Base-by-base conservation (phyloP, 2,113 vertebrate genomes). In the Astatoreochromis straeleni region DNA sequence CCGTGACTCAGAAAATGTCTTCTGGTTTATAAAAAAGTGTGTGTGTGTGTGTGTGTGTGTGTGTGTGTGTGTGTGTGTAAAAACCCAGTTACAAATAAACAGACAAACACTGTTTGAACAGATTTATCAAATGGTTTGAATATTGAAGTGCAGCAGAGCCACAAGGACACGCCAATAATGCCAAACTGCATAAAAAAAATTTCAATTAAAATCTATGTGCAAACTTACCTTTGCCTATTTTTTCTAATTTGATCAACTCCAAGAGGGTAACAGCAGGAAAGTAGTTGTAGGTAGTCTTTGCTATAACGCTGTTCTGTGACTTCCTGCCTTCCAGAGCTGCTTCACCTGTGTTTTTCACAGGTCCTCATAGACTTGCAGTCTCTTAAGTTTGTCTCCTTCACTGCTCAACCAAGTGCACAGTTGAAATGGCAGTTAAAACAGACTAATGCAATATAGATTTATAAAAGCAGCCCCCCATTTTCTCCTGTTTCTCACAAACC, bases 381-480 rank as follows among this genome's bases (percentile, higher is more conserved):
- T 49, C 24, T 7, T 31, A 31, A 31, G 24, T 29, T 31, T n/a
- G 24, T 10, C 26, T 78, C 16, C 26, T 49, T 8, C 4, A 45
- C 70, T 29, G 42, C 24, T 78, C 42, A 11, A 19, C 10, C 16
- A 1, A 12, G 42, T 19, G 6, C 70, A 19, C 70, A 49, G 95
- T 96, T 91, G 91, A 95, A 93, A 95, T 89, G 88, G 93, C 92
- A 91, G 91, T 95, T 96, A 94, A 96, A 96, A 94, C 91, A 95
- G 94, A 96, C 96, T 95, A 95, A 94, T 91, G 88, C 83, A 78
- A 85, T 93, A 94, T 92, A 95, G 95, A 93, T 95, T 92, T 93
- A 93, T 87, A 92, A 91, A 86, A 87, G 75, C 60, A 65, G 2
- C 11, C 12, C 4, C 45, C 7, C 73, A 85, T 68, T 60, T 49